Percentiles rank a stretch among this genome's conserved stretches.
Evolutionary conservation across 1,140 invertebrate genomes (phyloP).

Genomic region (Contarinia nasturtii): DNA sequence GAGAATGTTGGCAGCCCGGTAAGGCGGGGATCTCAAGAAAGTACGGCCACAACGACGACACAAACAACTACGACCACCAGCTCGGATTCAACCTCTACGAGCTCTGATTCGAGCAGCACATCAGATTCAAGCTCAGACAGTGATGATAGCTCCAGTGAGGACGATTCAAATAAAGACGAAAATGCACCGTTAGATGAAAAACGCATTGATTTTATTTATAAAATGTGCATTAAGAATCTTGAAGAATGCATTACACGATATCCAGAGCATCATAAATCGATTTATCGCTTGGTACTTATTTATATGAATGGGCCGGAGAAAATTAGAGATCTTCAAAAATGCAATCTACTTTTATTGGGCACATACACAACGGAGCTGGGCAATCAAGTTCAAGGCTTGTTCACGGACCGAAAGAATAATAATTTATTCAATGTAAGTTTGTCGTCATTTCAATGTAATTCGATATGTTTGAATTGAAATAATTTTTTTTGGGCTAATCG

Average conservation of each 20-base stretch:
- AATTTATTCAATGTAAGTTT: slow-evolving; percentile 67
- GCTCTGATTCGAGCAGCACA: slow-evolving; percentile 24
- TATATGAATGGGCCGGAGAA: slow-evolving; percentile 51
- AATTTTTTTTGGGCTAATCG: no score
- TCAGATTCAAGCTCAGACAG: slow-evolving; percentile 25
- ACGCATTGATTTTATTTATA: slow-evolving; percentile 27
- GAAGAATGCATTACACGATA: slow-evolving; percentile 70
- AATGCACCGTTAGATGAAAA: slow-evolving; percentile 19
- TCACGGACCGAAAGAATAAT: slow-evolving; percentile 58
- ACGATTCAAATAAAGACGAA: slow-evolving; percentile 14
- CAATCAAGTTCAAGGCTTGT: slow-evolving; percentile 57
- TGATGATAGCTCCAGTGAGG: slow-evolving; percentile 20
- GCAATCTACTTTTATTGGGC: slow-evolving; percentile 49
- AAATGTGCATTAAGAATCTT: slow-evolving; percentile 50
- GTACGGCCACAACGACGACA: slow-evolving; percentile 2
- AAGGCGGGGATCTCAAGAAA: neutral
- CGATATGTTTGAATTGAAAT: slow-evolving; percentile 5
- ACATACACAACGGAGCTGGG: slow-evolving; percentile 39
- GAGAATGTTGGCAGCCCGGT: neutral
- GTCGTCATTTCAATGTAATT: slow-evolving; percentile 29
- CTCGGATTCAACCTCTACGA: slow-evolving; percentile 1
- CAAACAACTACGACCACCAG: slow-evolving; percentile 4
- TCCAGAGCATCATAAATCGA: slow-evolving; percentile 81
- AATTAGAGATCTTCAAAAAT: slow-evolving; percentile 43
- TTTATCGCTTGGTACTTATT: slow-evolving; percentile 71